Base-by-base conservation (phyloP, 2,888 invertebrate genomes). In the Agriopis leucophaearia region DNA sequence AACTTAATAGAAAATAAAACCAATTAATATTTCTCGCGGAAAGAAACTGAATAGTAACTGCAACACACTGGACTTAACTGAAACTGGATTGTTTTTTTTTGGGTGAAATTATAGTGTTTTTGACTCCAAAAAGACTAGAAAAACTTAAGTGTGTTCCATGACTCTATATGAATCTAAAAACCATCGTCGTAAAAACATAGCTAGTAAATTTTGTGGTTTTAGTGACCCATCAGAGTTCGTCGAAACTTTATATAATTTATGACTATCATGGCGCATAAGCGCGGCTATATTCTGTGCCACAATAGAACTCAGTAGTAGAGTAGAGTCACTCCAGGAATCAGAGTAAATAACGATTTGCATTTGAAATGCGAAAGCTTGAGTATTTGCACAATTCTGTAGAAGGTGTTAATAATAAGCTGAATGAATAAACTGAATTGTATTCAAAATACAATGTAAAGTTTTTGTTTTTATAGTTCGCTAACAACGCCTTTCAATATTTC, bases 321-420 rank as follows among this genome's bases (percentile, higher is more conserved):
- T 44, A 44, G 13, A 40, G 36, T 36, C 51, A 44, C 52, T 42
- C 36, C 40, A 40, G 54, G 35, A 56, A 35, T 8, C 15, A 45
- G 16, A 47, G 47, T 57, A 47, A 60, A 67, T 66, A 62, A 55
- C 63, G 56, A 72, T 74, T 74, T 71, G 69, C 69, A 71, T 72
- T 71, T 69, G 61, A 74, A 74, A 72, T 74, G 67, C 52, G 27
- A 44, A 12, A 7, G 51, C 55, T 36, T 38, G 51, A 62, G 58
- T 66, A 58, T 57, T 58, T 52, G 57, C 15, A 12, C 9, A 51
- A 38, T 57, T 58, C 51, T 48, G 52, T 62, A 10, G 51, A 52
- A 51, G 35, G 57, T 35, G 47, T 38, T 40, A 52, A 54, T 64
- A 54, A 54, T 64, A 54, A 59, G 47, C 52, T 51, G 9, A 50